Evolutionary conservation across 2,113 vertebrate species (phyloP).

Genomic region (Alouatta palliata): DNA sequence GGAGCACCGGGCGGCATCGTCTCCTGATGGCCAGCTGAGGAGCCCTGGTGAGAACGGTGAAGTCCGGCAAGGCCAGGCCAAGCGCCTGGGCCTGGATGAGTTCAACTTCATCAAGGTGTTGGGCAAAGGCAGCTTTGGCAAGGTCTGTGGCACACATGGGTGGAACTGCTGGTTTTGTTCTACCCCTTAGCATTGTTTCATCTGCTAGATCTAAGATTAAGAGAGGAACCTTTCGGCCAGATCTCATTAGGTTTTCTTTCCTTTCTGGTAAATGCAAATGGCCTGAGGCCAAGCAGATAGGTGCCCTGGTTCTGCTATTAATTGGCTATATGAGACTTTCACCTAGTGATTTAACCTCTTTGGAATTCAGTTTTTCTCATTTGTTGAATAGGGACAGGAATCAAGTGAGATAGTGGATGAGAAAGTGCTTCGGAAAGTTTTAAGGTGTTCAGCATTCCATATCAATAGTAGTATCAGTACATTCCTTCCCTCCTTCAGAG

Average conservation of each 20-base stretch:
- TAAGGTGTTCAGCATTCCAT: not conserved
- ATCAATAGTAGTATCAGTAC: not conserved
- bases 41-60: conserved; percentile 89
- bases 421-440: not conserved
- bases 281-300: not conserved
- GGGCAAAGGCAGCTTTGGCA: conserved; percentile 99
- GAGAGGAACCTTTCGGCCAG: not conserved
- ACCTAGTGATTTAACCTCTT: not conserved
- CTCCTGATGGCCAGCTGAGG: conserved; percentile 84
- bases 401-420: not conserved
- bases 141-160: conserved; percentile 83
- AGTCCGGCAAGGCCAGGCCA: conserved; percentile 88
- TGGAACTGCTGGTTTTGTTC: not conserved
- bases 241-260: not conserved
- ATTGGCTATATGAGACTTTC: too few relatives aligned
- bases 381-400: not conserved
- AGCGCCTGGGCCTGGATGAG: conserved; percentile 93
- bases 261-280: not conserved
- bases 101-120: conserved; percentile 99
- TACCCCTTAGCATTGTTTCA: not conserved
- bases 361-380: not conserved
- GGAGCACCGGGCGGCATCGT: conserved; percentile 89
- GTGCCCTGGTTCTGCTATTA: not conserved
- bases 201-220: not conserved
- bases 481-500: not conserved